Evolutionary conservation across 2,797 vertebrate genomes (phyloP).

Genomic region (Oreortyx pictus): DNA sequence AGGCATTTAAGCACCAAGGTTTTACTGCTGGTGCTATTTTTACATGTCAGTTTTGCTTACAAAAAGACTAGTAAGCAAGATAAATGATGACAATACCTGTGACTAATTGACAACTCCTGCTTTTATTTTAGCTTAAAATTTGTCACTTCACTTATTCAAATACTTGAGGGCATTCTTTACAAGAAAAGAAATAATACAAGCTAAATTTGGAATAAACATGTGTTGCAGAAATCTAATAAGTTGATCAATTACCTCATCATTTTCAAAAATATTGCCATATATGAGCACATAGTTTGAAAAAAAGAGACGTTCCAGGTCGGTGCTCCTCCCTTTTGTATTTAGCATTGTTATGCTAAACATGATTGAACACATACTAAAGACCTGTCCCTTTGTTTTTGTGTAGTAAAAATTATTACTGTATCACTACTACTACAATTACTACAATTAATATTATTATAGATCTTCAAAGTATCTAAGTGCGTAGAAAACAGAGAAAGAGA

Average conservation of each 20-base stretch:
- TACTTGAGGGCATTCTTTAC: neutral
- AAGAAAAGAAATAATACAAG: neutral
- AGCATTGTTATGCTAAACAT: no score
- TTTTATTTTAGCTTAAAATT: constrained; percentile 53
- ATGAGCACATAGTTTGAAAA: neutral
- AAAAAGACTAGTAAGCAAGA: constrained; percentile 34
- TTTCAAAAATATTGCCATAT: neutral
- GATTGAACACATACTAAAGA: neutral
- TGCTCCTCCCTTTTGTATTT: neutral
- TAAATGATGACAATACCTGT: constrained; percentile 35
- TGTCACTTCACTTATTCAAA: constrained; percentile 36
- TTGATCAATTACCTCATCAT: neutral
- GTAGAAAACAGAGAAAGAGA: neutral
- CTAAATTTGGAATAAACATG: neutral
- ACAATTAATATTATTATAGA: neutral
- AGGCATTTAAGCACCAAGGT: constrained; percentile 53
- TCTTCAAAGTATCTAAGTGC: neutral
- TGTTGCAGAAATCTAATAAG: neutral
- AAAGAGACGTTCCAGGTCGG: neutral
- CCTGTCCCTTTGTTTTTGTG: neutral
- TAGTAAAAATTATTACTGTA: neutral
- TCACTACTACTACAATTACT: neutral
- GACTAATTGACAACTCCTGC: neutral
- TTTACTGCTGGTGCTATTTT: constrained; percentile 66
- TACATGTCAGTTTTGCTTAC: constrained; percentile 57